Percentiles rank a stretch among this genome's conserved stretches.
Conservation (phyloP, 1,140 invertebrate genomes). For the Tetragonula clypearis region DNA sequence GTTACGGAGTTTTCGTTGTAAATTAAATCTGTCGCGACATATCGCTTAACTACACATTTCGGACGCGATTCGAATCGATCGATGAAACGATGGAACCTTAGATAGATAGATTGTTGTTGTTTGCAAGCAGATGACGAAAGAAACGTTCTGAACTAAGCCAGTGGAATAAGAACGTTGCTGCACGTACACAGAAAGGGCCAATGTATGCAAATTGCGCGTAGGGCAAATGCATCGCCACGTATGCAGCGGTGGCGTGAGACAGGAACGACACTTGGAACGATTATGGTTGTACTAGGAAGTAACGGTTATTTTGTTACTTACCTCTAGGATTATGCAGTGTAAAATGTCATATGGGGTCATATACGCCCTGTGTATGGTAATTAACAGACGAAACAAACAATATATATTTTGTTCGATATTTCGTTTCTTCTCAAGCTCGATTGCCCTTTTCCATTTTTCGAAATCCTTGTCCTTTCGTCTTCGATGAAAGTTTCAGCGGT, state of each 20-base stretch:
- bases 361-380: too few relatives aligned
- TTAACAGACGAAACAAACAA: too few relatives aligned
- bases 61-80: neutral
- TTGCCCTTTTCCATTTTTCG: too few relatives aligned
- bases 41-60: neutral
- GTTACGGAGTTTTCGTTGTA: neutral
- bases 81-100: too few relatives aligned
- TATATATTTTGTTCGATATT: too few relatives aligned
- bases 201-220: conserved; percentile 41
- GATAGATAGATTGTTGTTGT: neutral
- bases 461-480: too few relatives aligned
- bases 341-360: neutral
- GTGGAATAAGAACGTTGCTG: conserved; percentile 23
- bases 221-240: conserved; percentile 26
- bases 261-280: conserved; percentile 10
- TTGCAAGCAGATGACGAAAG: neutral
- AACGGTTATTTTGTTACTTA: conserved; percentile 32
- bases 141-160: neutral
- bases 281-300: conserved; percentile 12
- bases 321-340: too few relatives aligned
- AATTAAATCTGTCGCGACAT: neutral
- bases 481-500: neutral
- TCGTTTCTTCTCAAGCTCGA: too few relatives aligned
- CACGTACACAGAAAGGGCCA: conserved; percentile 23
- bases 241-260: conserved; percentile 11